Evolutionary conservation across 2,888 invertebrate genomes (phyloP).

Genomic region (Galerucella calmariensis): DNA sequence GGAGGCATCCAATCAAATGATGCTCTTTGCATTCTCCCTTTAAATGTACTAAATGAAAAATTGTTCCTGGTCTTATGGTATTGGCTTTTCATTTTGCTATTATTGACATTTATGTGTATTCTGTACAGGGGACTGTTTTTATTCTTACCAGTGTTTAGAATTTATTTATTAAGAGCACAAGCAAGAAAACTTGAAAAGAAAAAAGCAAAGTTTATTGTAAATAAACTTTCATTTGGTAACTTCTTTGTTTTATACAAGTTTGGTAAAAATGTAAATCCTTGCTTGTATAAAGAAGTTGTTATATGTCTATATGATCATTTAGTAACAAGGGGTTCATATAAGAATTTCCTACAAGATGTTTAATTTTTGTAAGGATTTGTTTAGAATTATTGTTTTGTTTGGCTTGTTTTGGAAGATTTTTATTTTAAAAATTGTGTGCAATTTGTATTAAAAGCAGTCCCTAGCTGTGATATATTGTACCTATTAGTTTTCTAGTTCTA

Average conservation of each 20-base stretch:
- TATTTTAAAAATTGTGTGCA: neutral
- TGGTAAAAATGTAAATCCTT: slow-evolving; percentile 80
- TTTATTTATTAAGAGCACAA: slow-evolving; percentile 72
- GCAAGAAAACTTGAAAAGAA: slow-evolving; percentile 68
- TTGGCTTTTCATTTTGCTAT: slow-evolving; percentile 76
- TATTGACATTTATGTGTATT: slow-evolving; percentile 72
- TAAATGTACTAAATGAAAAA: slow-evolving; percentile 85
- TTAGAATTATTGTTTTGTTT: neutral
- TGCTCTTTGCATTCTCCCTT: slow-evolving; percentile 78
- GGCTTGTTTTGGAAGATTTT: neutral
- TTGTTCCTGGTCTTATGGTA: slow-evolving; percentile 80
- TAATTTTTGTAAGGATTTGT: slow-evolving; percentile 22
- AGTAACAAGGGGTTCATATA: slow-evolving; percentile 36
- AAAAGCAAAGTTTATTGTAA: slow-evolving; percentile 67
- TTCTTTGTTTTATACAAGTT: slow-evolving; percentile 83
- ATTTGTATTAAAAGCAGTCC: slow-evolving; percentile 1
- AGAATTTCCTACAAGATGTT: slow-evolving; percentile 34
- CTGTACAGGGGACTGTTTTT: slow-evolving; percentile 74
- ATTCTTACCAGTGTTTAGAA: slow-evolving; percentile 69
- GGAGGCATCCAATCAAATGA: slow-evolving; percentile 71
- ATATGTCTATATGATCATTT: slow-evolving; percentile 48
- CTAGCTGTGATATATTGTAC: neutral
- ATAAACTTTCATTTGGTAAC: slow-evolving; percentile 73
- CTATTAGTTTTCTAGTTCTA: neutral
- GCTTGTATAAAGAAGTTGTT: slow-evolving; percentile 74